Conservation (phyloP, 2,113 vertebrate species). For the Oryzias melastigma region DNA sequence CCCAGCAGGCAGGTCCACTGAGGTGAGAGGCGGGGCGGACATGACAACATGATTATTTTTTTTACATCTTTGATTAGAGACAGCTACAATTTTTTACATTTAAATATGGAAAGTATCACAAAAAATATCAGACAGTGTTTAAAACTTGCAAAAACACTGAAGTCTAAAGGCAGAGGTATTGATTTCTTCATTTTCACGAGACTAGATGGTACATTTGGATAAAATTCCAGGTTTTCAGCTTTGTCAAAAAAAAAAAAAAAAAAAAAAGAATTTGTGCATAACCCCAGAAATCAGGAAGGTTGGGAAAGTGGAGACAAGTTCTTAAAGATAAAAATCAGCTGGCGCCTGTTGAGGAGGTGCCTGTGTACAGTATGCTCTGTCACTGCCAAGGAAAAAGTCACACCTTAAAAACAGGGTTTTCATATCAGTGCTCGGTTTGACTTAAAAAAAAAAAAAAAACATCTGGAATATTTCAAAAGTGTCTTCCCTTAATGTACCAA, state of each 20-base stretch:
- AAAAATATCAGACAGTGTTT: neutral
- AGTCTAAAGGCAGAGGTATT: conserved; percentile 16
- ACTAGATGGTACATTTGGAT: conserved; percentile 58
- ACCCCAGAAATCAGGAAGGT: conserved; percentile 60
- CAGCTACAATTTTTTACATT: neutral
- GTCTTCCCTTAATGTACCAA: neutral
- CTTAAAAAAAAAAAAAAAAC: conserved; percentile 2
- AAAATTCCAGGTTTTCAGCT: conserved; percentile 80
- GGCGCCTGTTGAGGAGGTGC: conserved; percentile 78
- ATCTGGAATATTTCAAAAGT: neutral
- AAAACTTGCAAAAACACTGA: neutral
- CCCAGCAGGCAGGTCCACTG: too few relatives aligned
- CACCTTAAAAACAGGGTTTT: conserved; percentile 39
- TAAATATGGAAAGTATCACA: neutral
- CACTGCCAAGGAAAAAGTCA: conserved; percentile 66
- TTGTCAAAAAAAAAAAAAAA: conserved; percentile 45
- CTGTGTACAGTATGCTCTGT: conserved; percentile 71
- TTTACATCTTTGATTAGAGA: neutral
- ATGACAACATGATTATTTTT: neutral
- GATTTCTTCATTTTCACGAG: conserved; percentile 21
- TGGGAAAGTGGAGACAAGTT: conserved; percentile 85
- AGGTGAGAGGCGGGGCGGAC: too few relatives aligned
- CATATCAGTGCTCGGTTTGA: conserved; percentile 7
- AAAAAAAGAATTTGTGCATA: conserved; percentile 57
- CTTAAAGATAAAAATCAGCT: conserved; percentile 85